Conservation (phyloP, 2,888 invertebrate genomes). For the Meghimatium bilineatum region DNA sequence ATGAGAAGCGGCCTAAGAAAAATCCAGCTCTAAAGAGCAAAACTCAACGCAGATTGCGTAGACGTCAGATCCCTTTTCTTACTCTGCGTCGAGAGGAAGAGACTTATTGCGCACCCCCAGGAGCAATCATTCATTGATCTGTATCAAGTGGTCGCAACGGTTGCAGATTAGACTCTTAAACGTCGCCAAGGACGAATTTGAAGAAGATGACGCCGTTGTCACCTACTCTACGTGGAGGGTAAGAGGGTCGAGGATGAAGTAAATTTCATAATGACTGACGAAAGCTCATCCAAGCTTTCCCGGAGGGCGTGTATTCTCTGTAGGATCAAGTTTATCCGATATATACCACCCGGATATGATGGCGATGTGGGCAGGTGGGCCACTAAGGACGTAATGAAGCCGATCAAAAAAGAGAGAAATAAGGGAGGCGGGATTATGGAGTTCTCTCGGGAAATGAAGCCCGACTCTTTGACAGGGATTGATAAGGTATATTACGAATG, state of each 20-base stretch:
- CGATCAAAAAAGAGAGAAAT: neutral
- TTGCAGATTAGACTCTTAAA: neutral
- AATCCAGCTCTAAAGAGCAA: no score
- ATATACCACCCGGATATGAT: no score
- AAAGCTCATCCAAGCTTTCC: neutral
- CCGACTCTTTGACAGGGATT: neutral
- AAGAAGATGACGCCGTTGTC: neutral
- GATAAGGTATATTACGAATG: neutral
- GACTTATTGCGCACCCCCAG: no score
- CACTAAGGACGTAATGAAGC: neutral
- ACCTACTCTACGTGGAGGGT: constrained; percentile 4
- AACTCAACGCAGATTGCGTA: no score
- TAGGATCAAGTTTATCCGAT: neutral
- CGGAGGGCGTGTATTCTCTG: neutral
- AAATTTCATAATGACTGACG: neutral
- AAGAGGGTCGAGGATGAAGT: neutral
- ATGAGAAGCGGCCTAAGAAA: no score
- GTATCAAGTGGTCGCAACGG: constrained; percentile 2
- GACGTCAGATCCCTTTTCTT: no score
- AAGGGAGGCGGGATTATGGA: neutral
- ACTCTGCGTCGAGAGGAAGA: no score
- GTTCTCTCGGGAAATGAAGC: neutral
- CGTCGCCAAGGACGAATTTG: constrained; percentile 10
- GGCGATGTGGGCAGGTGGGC: neutral
- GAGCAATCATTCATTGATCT: neutral